These are phyloP conservation scores for Hyposmocoma kahamanoa DNA, from an alignment of 1,140 invertebrate species.

Conservation along the genomic window DNA sequence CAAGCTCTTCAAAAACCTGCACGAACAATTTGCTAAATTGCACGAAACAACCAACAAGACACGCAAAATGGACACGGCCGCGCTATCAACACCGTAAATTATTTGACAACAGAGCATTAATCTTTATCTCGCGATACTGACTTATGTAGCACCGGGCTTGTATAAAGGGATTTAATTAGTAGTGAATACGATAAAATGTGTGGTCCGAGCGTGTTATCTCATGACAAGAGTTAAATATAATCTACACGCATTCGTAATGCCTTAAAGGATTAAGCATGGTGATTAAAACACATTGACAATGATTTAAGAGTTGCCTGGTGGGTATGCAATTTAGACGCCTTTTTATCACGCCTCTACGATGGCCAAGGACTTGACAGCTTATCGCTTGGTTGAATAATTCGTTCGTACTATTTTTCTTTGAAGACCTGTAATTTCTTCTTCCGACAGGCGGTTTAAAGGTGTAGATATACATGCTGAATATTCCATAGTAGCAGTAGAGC, in stretches of 20 bases:
- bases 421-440: too few relatives aligned
- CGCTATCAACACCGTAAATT: slow-evolving; percentile 53
- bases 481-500: too few relatives aligned
- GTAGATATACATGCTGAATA: too few relatives aligned
- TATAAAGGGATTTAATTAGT: slow-evolving; percentile 60
- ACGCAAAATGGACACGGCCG: slow-evolving; percentile 26
- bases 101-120: slow-evolving; percentile 55
- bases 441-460: too few relatives aligned
- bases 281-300: slow-evolving; percentile 26
- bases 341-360: slow-evolving; percentile 8
- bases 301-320: slow-evolving; percentile 13
- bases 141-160: slow-evolving; percentile 35
- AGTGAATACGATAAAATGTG: slow-evolving; percentile 49
- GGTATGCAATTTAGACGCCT: slow-evolving; percentile 4
- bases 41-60: slow-evolving; percentile 12
- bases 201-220: slow-evolving; percentile 47
- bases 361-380: too few relatives aligned
- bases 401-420: too few relatives aligned
- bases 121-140: slow-evolving; percentile 53
- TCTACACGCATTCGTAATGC: slow-evolving; percentile 46
- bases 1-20: neutral
- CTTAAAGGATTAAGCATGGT: slow-evolving; percentile 22
- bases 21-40: slow-evolving; percentile 15
- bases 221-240: slow-evolving; percentile 46
- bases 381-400: too few relatives aligned